Percentiles rank a stretch among this genome's conserved stretches.
Conservation (phyloP, 2,888 invertebrate genomes). For the Cheilosia grossa region DNA sequence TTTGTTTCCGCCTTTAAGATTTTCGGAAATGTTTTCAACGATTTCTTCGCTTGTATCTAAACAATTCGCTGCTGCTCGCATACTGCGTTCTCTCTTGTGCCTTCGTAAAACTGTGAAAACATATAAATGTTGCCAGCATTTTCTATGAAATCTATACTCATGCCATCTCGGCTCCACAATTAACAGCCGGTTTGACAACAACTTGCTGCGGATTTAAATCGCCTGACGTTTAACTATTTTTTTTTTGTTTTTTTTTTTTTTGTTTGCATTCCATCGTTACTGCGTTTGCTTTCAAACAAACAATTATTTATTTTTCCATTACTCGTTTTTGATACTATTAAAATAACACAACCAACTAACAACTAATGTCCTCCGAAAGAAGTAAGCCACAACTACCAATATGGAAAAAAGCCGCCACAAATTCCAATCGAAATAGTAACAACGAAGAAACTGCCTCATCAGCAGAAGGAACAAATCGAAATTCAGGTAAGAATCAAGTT, state of each 20-base stretch:
- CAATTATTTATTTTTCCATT: not conserved
- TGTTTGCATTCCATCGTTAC: constrained; percentile 54
- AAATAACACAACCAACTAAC: constrained; percentile 17
- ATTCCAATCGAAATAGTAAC: constrained; percentile 32
- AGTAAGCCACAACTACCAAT: constrained; percentile 28
- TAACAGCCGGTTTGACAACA: constrained; percentile 73
- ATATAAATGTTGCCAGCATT: constrained; percentile 49
- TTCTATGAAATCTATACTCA: constrained; percentile 3
- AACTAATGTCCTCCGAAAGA: constrained; percentile 58
- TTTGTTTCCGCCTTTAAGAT: constrained; percentile 8
- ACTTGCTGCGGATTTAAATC: constrained; percentile 69
- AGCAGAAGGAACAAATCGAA: constrained; percentile 48
- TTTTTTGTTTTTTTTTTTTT: constrained; percentile 47
- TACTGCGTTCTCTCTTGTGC: constrained; percentile 25
- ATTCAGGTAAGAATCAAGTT: constrained; percentile 52
- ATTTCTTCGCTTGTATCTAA: constrained; percentile 25
- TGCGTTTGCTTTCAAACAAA: constrained; percentile 44
- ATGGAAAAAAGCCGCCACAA: constrained; percentile 47
- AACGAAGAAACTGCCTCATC: constrained; percentile 60
- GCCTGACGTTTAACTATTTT: constrained; percentile 52
- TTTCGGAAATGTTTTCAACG: constrained; percentile 22
- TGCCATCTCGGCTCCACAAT: constrained; percentile 31
- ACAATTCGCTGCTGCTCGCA: constrained; percentile 19
- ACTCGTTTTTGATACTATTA: not conserved
- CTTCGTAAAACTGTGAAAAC: constrained; percentile 42